Conservation (phyloP, 2,113 vertebrate species). For the Bos indicus region DNA sequence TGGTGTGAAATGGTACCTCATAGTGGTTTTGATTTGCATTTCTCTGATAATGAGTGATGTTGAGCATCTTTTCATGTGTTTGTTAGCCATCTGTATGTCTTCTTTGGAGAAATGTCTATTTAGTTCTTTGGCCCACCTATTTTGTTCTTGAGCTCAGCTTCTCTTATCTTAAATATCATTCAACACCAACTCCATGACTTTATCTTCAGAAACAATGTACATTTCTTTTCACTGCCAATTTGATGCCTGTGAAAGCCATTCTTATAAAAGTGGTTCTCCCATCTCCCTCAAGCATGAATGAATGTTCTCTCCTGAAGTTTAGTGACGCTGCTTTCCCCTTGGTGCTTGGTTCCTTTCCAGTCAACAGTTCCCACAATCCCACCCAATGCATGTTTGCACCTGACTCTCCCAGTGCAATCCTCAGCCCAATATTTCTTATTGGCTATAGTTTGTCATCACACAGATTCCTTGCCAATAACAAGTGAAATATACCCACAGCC, state of each 20-base stretch:
- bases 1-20: no score
- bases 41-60: no score
- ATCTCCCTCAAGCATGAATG: neutral
- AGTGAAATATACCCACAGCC: conserved; percentile 16
- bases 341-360: neutral
- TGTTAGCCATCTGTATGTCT: no score
- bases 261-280: neutral
- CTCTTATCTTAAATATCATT: neutral
- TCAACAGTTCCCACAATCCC: neutral
- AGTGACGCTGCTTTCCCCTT: neutral
- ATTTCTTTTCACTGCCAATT: neutral
- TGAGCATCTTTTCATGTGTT: no score
- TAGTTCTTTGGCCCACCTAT: neutral
- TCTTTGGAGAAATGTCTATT: no score
- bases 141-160: neutral
- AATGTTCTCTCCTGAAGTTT: neutral
- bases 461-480: conserved; percentile 35
- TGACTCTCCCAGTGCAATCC: neutral
- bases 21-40: no score
- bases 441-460: neutral
- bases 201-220: neutral
- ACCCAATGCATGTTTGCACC: neutral
- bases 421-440: conserved; percentile 1
- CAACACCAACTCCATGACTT: neutral
- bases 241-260: neutral